Base-by-base conservation (phyloP, 2,888 invertebrate genomes). In the Hartigia nigra region DNA sequence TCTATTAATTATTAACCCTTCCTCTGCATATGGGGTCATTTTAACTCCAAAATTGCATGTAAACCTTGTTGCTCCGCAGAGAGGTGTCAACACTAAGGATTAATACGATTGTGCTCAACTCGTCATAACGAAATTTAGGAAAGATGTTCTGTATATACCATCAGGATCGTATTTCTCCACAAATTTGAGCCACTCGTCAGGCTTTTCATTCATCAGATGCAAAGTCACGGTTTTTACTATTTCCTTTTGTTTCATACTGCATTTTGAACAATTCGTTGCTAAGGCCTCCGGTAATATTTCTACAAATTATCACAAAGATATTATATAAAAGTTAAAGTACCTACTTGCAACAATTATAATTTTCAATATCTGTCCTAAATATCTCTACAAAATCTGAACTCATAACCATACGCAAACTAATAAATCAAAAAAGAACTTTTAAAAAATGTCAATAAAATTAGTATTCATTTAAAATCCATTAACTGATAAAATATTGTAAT, bases 161-260 rank as follows among this genome's bases (percentile, higher is more conserved):
- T 81, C 5, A 0, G 85, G 83, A 76, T 86, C 84, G 78, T 84
- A 87, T 77, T 84, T 85, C 12, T 79, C 31, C 31, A 77, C 12
- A 23, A 87, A 78, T 23, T 74, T 74, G 0, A 12, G 12, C 86
- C 86, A 87, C 11, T 82, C 74, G 0, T 77, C 80, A 9, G 78
- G 80, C 74, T 81, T 82, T 3, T 80, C 4, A 1, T 77, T 39
- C 35, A 37, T 76, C n/a, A 87, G 37, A 12, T 82, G 78, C 0
- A 9, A 69, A 4, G 84, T 11, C n/a, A 85, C 32, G 31, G 77
- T 80, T 31, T 77, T 78, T 1, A 81, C 83, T 11, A 83, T 78
- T 35, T 55, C 9, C 31, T 82, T 85, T 34, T 85, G 80, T 14
- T 70, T 76, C 1, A 32, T n/a, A 9, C 77, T 82, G 39, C 86